These are phyloP conservation scores for Sisyra terminalis DNA, from an alignment of 2,888 invertebrate species.

Conservation along the genomic window DNA sequence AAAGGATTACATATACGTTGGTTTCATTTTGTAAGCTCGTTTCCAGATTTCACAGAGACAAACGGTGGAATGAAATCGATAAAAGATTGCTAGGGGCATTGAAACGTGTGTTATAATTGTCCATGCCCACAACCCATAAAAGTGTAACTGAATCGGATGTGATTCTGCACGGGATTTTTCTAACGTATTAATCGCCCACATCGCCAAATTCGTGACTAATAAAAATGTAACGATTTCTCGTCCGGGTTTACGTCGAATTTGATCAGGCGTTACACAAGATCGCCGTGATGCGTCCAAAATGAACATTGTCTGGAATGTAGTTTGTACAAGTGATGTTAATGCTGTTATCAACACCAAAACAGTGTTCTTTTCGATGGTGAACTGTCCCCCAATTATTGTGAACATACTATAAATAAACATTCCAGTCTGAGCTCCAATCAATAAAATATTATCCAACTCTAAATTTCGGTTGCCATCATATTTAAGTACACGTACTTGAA, in stretches of 20 bases:
- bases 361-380: constrained; percentile 65
- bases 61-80: constrained; percentile 88
- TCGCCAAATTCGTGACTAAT: constrained; percentile 74
- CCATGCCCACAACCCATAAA: constrained; percentile 91
- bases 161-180: constrained; percentile 84
- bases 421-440: constrained; percentile 87
- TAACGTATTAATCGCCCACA: constrained; percentile 89
- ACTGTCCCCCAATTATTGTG: constrained; percentile 85
- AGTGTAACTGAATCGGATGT: constrained; percentile 79
- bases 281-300: constrained; percentile 80
- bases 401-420: constrained; percentile 89
- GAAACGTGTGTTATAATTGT: constrained; percentile 89
- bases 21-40: constrained; percentile 82
- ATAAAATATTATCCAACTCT: constrained; percentile 75
- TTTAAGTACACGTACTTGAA: constrained; percentile 68
- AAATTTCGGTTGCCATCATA: constrained; percentile 71
- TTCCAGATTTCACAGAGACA: constrained; percentile 96
- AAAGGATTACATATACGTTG: constrained; percentile 53
- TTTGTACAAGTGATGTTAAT: constrained; percentile 71
- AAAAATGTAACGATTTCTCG: constrained; percentile 87
- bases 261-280: constrained; percentile 63
- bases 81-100: constrained; percentile 85
- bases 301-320: constrained; percentile 79
- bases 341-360: constrained; percentile 71
- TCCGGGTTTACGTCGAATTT: constrained; percentile 76